Base-by-base conservation (phyloP, 2,113 vertebrate species). In the Prochilodus magdalenae region DNA sequence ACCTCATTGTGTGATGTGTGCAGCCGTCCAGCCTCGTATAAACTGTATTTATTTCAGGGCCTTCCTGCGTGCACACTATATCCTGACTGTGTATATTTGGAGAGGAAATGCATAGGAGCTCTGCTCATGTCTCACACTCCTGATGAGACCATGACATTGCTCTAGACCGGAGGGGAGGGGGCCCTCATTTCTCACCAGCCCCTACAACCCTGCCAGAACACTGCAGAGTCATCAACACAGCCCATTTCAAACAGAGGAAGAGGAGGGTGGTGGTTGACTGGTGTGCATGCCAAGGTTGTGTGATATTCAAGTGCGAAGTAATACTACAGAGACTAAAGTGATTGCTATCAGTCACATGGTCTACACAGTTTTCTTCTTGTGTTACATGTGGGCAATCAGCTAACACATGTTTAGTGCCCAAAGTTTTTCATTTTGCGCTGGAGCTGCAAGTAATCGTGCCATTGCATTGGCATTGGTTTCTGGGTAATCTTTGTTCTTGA, bases 221-320 rank as follows among this genome's bases (percentile, higher is more conserved):
- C 33, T 83, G 73, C 83, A 29, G 72, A 84, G 73, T 80, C 86
- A 80, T 86, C 82, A 82, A 81, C 49, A 30, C n/a, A 40, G 59
- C 33, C 51, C 26, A 55, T 55, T 27, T 26, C 15, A 30, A 51
- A 44, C 1, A 51, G 75, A 30, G 44, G 44, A 33, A 60, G 44
- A 75, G 26, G 33, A 62, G 47, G 57, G 20, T n/a, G 33, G 33
- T n/a, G 36, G 11, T 44, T 44, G 40, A 44, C 40, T 44, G 40
- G 40, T 44, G 40, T 5, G 40, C 11, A 44, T 44, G 40, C 40
- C 40, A 44, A 44, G 40, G 40, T 44, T 44, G 8, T 44, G 40
- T 44, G 40, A 44, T 44, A 10, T 44, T 44, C 40, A 44, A 44
- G 40, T 44, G 40, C 8, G 40, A 44, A 44, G 40, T 10, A 44